Percentiles rank a stretch among this genome's conserved stretches.
Conservation (phyloP, 2,888 invertebrate genomes). For the Himalopsyche anomala region DNA sequence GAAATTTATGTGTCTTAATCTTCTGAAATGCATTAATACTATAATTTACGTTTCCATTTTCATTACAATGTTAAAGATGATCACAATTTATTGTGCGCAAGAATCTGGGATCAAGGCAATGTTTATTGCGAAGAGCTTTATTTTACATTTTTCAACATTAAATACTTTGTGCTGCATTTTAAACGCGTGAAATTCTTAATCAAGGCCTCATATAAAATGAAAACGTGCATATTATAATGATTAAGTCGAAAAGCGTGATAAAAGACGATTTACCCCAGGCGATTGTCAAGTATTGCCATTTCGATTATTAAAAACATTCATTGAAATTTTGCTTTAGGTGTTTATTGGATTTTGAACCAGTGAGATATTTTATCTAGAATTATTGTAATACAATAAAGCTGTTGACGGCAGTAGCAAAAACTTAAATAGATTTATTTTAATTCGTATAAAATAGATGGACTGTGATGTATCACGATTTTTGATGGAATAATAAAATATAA, state of each 20-base stretch:
- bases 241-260: background rate
- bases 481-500: too few relatives aligned
- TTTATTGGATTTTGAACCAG: too few relatives aligned
- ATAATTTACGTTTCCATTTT: constrained; percentile 3
- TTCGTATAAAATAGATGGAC: too few relatives aligned
- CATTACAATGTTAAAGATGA: background rate
- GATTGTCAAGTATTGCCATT: background rate
- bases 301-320: background rate
- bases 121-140: background rate
- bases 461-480: too few relatives aligned
- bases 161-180: constrained; percentile 11
- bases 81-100: background rate
- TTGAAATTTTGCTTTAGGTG: too few relatives aligned
- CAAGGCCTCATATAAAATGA: constrained; percentile 22
- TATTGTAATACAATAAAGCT: too few relatives aligned
- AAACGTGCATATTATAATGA: constrained; percentile 34
- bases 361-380: too few relatives aligned
- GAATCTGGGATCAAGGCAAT: background rate
- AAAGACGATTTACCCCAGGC: constrained; percentile 1
- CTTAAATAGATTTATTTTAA: too few relatives aligned
- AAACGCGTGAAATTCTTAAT: constrained; percentile 35
- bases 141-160: background rate
- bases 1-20: background rate
- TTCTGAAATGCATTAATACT: background rate
- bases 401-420: too few relatives aligned